Base-by-base conservation (phyloP, 2,113 vertebrate genomes). In the Proteles cristata region DNA sequence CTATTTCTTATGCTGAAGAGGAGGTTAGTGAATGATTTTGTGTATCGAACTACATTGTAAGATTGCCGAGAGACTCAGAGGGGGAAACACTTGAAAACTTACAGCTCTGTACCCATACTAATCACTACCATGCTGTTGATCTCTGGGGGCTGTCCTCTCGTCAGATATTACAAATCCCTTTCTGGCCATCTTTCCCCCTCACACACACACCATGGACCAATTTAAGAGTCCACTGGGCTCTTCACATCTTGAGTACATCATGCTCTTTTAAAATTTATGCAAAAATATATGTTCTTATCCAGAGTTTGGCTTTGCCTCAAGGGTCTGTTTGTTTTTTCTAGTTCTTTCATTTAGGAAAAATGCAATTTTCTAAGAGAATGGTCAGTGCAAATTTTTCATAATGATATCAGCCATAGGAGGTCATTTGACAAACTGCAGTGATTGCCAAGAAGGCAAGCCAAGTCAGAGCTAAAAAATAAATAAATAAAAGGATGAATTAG, bases 331-430 rank as follows among this genome's bases (percentile, higher is more conserved):
- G 19, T 11, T 81, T 88, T 88, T 33, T 55, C 33, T 58, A 82
- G 33, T 69, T 88, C 63, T 35, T 73, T 71, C 53, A 66, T 28
- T 88, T 58, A 73, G 39, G 71, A 74, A 94, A 94, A 93, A 77
- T 63, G 85, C 84, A 48, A 96, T 77, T 31, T 93, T n/a, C 69
- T 71, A 69, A 71, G 17, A 66, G 31, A 94, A 82, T 48, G 43
- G 7, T 31, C 73, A 8, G 66, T 68, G 63, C 12, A 96, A 58
- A 84, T 48, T 79, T 80, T 80, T 89, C 35, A 92, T 33, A 39
- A 35, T 61, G 80, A 81, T 31, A 85, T 50, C 69, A 84, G 31
- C 53, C 26, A 35, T 31, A 58, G 33, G 3, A 73, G 53, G 33
- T 86, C 68, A 93, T 88, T 53, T 35, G 68, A 87, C 69, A 80